Percentiles rank a stretch among this genome's conserved stretches.
Evolutionary conservation across 2,113 vertebrate genomes (phyloP).

Genomic region (Carettochelys insculpta): DNA sequence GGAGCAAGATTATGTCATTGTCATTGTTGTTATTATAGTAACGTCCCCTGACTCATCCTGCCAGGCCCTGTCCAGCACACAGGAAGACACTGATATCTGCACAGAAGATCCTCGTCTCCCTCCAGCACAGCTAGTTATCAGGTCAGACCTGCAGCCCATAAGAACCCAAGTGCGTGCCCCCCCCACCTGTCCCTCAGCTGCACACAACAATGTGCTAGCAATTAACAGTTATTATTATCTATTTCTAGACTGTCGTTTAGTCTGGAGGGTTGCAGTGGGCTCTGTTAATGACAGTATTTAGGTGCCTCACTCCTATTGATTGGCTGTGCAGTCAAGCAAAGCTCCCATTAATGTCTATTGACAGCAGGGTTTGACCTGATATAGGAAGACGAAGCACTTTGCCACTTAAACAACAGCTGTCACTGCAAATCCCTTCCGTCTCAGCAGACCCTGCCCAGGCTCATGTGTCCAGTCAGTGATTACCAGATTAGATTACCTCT

Average conservation of each 20-base stretch:
- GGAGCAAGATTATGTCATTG: not conserved
- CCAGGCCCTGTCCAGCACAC: not conserved
- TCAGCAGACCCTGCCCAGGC: not conserved
- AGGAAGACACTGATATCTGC: not conserved
- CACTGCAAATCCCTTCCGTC: not conserved
- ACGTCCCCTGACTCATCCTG: not conserved
- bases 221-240: not conserved
- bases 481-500: too few relatives aligned
- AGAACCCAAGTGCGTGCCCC: rapidly evolving
- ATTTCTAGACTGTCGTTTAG: rapidly evolving
- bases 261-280: not conserved
- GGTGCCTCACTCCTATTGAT: not conserved
- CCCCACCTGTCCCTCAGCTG: too few relatives aligned
- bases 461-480: not conserved
- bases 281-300: not conserved
- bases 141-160: rapidly evolving
- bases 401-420: not conserved
- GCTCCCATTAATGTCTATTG: not conserved
- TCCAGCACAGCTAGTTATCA: not conserved
- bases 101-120: rapidly evolving
- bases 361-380: rapidly evolving
- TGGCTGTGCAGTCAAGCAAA: not conserved
- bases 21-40: not conserved
- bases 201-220: not conserved
- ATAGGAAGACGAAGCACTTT: rapidly evolving